Base-by-base conservation (phyloP, 1,140 invertebrate genomes). In the Latrodectus geometricus region DNA sequence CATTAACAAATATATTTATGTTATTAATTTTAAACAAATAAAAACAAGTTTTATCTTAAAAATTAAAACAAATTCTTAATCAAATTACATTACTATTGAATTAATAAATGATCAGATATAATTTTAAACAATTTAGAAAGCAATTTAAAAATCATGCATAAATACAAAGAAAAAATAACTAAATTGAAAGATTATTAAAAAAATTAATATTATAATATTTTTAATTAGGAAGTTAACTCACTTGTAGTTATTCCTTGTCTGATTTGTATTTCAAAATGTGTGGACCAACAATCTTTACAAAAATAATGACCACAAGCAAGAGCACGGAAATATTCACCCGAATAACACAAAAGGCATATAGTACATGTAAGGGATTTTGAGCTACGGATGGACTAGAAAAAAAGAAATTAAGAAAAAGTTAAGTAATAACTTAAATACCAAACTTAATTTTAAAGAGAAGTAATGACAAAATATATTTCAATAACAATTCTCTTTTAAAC, bases 211-310 rank as follows among this genome's bases (percentile, higher is more conserved):
- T n/a, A n/a, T n/a, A n/a, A n/a, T n/a, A n/a, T n/a, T n/a, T n/a
- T 35, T 35, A 35, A 35, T 35, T 35, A 35, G 5, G 5, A 35
- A 35, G 5, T 54, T 17, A 54, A 89, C 90, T 89, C 91, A 94
- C 94, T 93, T 89, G 94, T 95, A 20, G 94, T 94, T 85, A 94
- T 93, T 90, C 97, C 96, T 92, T 97, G 96, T 91, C 94, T 94
- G 89, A 99, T 97, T 93, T 99, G 97, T 89, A 97, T 95, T 93
- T 98, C 96, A 92, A 99, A 98, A 93, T 98, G 96, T 92, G 94
- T 96, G 88, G 94, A 94, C 98, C 98, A 99, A 91, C 98, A 99
- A 86, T 97, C 95, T 91, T 95, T 96, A 91, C 98, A 99, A 92
- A 98, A 99, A 65, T 93, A 94, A 92, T 99, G 97, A 15, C 95